Base-by-base conservation (phyloP, 2,797 vertebrate species). In the Sebastes paucispinis region DNA sequence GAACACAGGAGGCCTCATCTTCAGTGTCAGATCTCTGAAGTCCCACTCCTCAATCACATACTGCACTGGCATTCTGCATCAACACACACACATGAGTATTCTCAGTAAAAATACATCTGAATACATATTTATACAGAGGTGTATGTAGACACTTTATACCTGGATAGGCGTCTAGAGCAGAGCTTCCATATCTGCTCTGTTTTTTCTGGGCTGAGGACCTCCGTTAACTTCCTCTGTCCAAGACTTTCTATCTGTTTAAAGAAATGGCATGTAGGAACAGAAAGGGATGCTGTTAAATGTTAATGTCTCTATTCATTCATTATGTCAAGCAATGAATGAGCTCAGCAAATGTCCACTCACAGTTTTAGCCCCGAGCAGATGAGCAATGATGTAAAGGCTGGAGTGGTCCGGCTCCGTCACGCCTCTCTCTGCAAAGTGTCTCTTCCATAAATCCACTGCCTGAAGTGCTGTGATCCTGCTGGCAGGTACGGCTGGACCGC, bases 21-120 rank as follows among this genome's bases (percentile, higher is more conserved):
- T 97, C 85, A 99, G 91, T 0, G 93, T 98, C 89, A 99, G 90
- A 55, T 98, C 97, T 86, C 92, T 94, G 85, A 99, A 99, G 92
- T 99, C 98, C 98, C 98, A 99, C 91, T 99, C 98, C 54, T 97
- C 96, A 50, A 99, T 97, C 73, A 99, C 94, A 70, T 99, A 99
- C 87, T 99, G 98, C 81, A 99, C 96, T 0, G 98, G 98, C 96
- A 99, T 97, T 84, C 98, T 99, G 80, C 14, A 60, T 22, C 75
- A 83, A 83, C 31, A 73, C 58, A 75, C 3, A 34, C 20, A 13
- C 58, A 39, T 52, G 5, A 75, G 7, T 13, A 47, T 75, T 63
- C 11, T 67, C 14, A 65, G 6, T 25, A 63, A 34, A 59, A 27
- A 27, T 27, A 27, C 27, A 27, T 27, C 27, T 27, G 27, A 27